Evolutionary conservation across 2,797 vertebrate genomes (phyloP).

Genomic region (Pipistrellus nathusii): DNA sequence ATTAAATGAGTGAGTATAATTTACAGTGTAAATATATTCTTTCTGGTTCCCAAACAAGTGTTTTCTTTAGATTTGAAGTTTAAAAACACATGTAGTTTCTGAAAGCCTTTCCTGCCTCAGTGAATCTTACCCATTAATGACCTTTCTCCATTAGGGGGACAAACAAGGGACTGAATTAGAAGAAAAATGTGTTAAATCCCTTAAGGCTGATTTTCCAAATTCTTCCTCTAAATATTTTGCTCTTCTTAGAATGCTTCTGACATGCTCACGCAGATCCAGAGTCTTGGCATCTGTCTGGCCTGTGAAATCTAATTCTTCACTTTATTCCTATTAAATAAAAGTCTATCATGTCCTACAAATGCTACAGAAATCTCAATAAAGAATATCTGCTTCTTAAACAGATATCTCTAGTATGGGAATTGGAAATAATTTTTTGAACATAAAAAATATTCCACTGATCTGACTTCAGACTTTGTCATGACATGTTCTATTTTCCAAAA

Average conservation of each 20-base stretch:
- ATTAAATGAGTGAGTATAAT: background rate
- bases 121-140: constrained; percentile 63
- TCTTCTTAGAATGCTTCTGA: constrained; percentile 76
- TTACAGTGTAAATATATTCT: background rate
- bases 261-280: constrained; percentile 68
- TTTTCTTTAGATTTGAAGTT: constrained; percentile 40
- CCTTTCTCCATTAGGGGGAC: constrained; percentile 64
- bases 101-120: constrained; percentile 33
- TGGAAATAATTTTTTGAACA: background rate
- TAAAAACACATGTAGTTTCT: constrained; percentile 17
- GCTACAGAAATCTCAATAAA: background rate
- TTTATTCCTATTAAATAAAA: constrained; percentile 32
- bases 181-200: constrained; percentile 78
- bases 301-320: background rate
- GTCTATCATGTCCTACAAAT: background rate
- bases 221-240: constrained; percentile 77
- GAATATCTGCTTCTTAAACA: too few relatives aligned
- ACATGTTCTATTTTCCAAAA: constrained; percentile 38
- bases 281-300: background rate
- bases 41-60: background rate
- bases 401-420: background rate
- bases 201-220: constrained; percentile 79
- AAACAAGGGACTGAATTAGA: constrained; percentile 72
- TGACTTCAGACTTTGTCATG: constrained; percentile 29
- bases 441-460: constrained; percentile 7